Evolutionary conservation across 2,113 vertebrate genomes (phyloP).

Genomic region (Phalacrocorax pelagicus): DNA sequence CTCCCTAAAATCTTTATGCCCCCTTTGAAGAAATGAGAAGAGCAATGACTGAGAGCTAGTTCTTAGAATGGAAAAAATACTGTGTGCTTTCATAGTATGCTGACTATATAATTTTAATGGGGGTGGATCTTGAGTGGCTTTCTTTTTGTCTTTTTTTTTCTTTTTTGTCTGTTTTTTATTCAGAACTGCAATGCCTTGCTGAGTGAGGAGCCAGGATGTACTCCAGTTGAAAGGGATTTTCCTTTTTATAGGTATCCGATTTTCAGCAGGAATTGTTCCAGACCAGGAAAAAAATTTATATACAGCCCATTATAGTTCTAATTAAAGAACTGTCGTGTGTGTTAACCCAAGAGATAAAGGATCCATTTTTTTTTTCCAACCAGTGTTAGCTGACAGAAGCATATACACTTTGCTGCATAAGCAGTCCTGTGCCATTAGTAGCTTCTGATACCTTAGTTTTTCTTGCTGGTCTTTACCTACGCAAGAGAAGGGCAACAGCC

Average conservation of each 20-base stretch:
- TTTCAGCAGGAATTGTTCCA: background rate
- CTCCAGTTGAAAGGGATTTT: background rate
- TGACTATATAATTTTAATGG: background rate
- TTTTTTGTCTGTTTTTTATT: background rate
- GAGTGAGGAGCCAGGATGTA: background rate
- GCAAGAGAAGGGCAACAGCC: background rate
- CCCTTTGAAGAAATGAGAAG: background rate
- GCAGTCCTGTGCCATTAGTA: background rate
- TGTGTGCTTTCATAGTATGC: background rate
- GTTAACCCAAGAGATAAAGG: background rate
- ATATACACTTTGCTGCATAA: background rate
- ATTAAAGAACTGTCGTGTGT: background rate
- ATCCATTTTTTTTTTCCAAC: background rate
- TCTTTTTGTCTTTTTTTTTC: background rate
- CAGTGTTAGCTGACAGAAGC: background rate
- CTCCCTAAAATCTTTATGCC: background rate
- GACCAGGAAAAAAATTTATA: background rate
- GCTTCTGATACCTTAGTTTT: background rate
- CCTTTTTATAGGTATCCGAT: background rate
- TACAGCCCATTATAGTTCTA: background rate
- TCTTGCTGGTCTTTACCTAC: background rate
- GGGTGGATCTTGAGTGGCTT: background rate
- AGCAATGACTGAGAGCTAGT: background rate
- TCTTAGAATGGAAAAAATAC: background rate
- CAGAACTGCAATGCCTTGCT: background rate